Base-by-base conservation (phyloP, 2,888 invertebrate genomes). In the Blomia tropicalis region DNA sequence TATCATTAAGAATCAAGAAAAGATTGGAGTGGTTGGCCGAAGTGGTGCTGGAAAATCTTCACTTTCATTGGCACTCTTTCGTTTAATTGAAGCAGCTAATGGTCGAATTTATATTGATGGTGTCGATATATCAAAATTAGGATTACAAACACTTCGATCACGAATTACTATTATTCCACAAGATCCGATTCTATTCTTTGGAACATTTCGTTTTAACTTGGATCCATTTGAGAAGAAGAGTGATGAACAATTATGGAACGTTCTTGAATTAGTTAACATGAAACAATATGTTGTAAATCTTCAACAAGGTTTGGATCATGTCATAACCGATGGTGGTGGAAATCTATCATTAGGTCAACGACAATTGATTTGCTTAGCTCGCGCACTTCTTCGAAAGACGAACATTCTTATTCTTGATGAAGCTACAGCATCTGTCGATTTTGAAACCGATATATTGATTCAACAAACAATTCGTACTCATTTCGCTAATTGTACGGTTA, bases 111-210 rank as follows among this genome's bases (percentile, higher is more conserved):
- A 19, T 3, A 63, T 64, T 22, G 64, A 64, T 23, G 19, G 27
- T n/a, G 19, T 63, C 4, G 64, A 64, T 31, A 58, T 62, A 1
- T 14, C 43, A 5, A 56, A 44, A 29, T n/a, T 77, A 14, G 74
- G 73, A 27, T 66, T 71, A 25, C 74, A 56, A 30, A 31, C 73
- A 60, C 69, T 76, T 5, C 65, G 76, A 19, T 68, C 70, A 5
- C 69, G 70, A 43, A 66, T 75, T 5, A 74, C 74, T 22, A 75
- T 75, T 64, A 70, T 75, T n/a, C 75, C 75, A 19, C 75, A 76
- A 79, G 95, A 95, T 77, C 93, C 95, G 0, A 88, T 93, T 53
- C 78, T 96, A 64, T 95, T 95, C 77, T 89, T 90, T 22, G 93
- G 93, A 56, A 83, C 84, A 4, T 77, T 96, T 69, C 80, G 95